Percentiles rank a stretch among this genome's conserved stretches.
These are phyloP conservation scores for Ptilorrhoa leucosticta DNA, from an alignment of 2,113 vertebrate species.

Conservation along the genomic window DNA sequence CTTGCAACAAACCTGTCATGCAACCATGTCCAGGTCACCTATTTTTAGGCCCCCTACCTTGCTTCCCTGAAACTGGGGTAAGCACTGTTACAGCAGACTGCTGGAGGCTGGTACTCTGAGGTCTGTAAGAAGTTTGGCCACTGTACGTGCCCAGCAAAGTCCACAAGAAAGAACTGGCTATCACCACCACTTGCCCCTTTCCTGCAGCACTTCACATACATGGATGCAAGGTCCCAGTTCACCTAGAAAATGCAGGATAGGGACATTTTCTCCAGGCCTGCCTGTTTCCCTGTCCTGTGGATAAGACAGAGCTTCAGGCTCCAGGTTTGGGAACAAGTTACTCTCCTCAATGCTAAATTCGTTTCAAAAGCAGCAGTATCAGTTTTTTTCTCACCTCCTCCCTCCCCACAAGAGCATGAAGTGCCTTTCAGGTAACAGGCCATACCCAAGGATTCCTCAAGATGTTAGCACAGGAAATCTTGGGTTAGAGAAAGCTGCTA, in stretches of 20 bases:
- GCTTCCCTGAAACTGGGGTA: neutral
- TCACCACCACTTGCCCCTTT: neutral
- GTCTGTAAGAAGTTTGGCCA: neutral
- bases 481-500: neutral
- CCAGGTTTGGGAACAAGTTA: neutral
- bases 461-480: constrained; percentile 16
- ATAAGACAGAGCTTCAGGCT: neutral
- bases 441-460: constrained; percentile 16
- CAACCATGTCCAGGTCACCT: neutral
- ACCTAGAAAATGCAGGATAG: neutral
- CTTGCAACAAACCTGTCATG: neutral
- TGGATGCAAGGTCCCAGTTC: neutral
- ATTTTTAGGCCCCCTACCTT: neutral
- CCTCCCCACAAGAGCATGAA: neutral
- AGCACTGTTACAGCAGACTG: neutral
- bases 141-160: neutral
- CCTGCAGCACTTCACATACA: neutral
- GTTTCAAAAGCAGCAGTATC: neutral
- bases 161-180: neutral
- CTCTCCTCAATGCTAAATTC: neutral
- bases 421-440: constrained; percentile 28
- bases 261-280: neutral
- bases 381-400: constrained; percentile 11
- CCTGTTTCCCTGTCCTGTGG: neutral
- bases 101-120: neutral